Evolutionary conservation across 1,140 invertebrate species (phyloP).

Genomic region (Trichomalopsis sarcophagae): DNA sequence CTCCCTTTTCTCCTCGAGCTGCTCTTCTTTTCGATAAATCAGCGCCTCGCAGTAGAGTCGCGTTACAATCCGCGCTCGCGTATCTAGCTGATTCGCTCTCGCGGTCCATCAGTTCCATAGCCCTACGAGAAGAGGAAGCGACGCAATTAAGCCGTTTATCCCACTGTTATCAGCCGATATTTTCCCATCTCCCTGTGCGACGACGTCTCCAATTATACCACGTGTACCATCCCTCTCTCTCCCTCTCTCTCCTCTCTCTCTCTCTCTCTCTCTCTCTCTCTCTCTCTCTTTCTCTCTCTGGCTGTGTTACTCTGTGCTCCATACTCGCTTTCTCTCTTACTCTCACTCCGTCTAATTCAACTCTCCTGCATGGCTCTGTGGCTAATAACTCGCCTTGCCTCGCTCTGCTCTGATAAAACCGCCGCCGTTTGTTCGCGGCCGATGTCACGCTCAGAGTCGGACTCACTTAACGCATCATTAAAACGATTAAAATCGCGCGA

Average conservation of each 20-base stretch:
- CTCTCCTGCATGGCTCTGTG: background rate
- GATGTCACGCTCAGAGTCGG: background rate
- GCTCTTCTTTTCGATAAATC: background rate
- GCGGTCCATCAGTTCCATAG: conserved; percentile 23
- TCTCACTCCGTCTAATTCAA: background rate
- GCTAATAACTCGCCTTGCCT: background rate
- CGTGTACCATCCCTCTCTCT: background rate
- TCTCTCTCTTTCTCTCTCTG: background rate
- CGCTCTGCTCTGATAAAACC: background rate
- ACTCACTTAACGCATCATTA: conserved; percentile 1
- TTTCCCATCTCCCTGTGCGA: background rate
- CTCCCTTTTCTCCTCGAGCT: background rate
- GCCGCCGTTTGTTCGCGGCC: background rate
- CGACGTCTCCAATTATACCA: background rate
- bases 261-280: background rate
- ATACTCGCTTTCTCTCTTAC: background rate
- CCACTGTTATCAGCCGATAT: background rate
- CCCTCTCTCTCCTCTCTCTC: background rate
- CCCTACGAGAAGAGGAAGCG: background rate
- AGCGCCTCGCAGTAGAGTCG: background rate
- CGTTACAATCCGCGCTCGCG: background rate
- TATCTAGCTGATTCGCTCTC: background rate
- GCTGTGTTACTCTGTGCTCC: too few relatives aligned
- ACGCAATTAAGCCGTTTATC: background rate
- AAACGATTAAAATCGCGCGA: background rate